Evolutionary conservation across 2,888 invertebrate genomes (phyloP), one percentile per base, ranked within the genome.

Genomic region (Tinea trinotella): DNA sequence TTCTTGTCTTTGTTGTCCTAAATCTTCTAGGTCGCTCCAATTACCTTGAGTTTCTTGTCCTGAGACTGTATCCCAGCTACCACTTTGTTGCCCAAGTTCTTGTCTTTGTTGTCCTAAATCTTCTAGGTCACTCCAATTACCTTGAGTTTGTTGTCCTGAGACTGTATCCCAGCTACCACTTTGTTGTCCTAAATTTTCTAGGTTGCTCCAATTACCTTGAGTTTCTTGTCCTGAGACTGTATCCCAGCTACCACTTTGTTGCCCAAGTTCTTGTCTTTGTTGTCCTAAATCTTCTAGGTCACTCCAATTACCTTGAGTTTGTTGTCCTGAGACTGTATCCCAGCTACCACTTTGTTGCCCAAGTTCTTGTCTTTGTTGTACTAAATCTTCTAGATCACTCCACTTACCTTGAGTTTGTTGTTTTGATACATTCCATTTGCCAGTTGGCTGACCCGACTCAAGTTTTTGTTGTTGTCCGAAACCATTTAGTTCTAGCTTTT

Each of bases 201-300:
- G 35, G 3, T 35, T 10, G 10, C 35, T 10, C 35, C 13, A 44
- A 44, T 44, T 13, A 17, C 13, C 3, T 17, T 44, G 44, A 9
- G 44, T 44, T 17, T 44, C 15, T 17, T 44, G 44, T 49, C 19
- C 46, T 46, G 22, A 5, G 22, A 3, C 4, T 7, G 7, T 22
- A 22, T 22, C 22, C 22, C 22, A 22, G 22, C 7, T 22, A 3
- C 22, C 7, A 22, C 4, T 3, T 22, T 22, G 22, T 22, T 22
- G n/a, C n/a, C n/a, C 22, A 5, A 22, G 7, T 22, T 22, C 22
- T 7, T 22, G 3, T 5, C 7, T 22, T 18, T 54, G 24, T 20
- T 9, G 55, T n/a, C 9, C 19, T 58, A 57, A 64, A 59, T 54
- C 63, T 65, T 49, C 60, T 62, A 10, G 58, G 57, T 54, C 57